These are phyloP conservation scores for Hydractinia symbiolongicarpus DNA, from an alignment of 30 jellyfish, hydroid and myxozoan genomes.

Conservation along the genomic window DNA sequence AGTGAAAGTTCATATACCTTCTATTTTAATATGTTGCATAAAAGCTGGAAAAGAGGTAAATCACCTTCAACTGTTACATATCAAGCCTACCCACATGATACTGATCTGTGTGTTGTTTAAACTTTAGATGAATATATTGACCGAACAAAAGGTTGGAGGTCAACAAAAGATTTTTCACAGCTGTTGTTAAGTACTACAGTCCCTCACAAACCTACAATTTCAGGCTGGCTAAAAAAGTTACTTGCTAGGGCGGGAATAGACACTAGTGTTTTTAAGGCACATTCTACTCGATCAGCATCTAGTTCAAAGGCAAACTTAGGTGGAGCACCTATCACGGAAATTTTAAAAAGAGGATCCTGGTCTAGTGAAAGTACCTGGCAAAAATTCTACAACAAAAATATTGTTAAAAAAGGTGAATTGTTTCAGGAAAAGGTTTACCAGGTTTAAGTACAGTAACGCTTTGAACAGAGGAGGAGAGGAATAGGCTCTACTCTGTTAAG, in stretches of 20 bases:
- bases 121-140: neutral
- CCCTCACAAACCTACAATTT: conserved; percentile 24
- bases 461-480: too few relatives aligned
- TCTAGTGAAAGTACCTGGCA: too few relatives aligned
- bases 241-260: conserved; percentile 21
- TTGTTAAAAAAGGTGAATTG: too few relatives aligned
- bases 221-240: conserved; percentile 24
- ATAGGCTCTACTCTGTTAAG: too few relatives aligned
- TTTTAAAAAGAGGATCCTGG: too few relatives aligned
- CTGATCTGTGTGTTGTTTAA: neutral
- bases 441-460: too few relatives aligned
- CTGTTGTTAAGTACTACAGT: too few relatives aligned
- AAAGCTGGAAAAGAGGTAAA: conserved; percentile 5
- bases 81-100: neutral
- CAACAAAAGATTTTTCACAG: too few relatives aligned
- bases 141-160: too few relatives aligned
- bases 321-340: too few relatives aligned
- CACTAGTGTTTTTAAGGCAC: conserved; percentile 24
- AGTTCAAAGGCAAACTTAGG: conserved; percentile 6
- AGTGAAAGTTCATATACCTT: conserved; percentile 1
- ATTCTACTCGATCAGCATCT: conserved; percentile 25
- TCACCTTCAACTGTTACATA: conserved; percentile 3
- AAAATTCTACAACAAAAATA: too few relatives aligned
- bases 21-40: neutral
- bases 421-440: too few relatives aligned